phyloP scores from a whole-genome alignment of 2,113 vertebrate species.

The Peromyscus californicus region DNA sequence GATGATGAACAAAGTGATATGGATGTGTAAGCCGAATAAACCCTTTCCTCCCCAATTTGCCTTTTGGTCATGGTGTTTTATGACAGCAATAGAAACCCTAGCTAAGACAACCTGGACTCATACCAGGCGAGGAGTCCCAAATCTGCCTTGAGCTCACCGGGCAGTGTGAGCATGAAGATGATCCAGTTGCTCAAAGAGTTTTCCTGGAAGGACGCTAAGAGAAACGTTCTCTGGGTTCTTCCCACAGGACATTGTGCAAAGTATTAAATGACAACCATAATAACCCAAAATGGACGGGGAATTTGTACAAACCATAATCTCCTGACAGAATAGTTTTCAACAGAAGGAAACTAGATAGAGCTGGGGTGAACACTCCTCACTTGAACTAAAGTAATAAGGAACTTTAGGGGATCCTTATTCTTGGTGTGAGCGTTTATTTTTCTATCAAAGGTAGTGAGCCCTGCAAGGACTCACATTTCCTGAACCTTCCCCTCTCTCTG shows the following conservation, averaged over 20 bases:
- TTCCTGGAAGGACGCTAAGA: background rate
- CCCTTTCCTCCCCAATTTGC: background rate
- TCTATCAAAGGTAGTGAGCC: background rate
- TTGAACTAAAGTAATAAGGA: background rate
- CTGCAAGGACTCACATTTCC: background rate
- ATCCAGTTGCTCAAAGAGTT: background rate
- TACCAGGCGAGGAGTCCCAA: background rate
- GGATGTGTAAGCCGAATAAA: background rate
- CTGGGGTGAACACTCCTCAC: background rate
- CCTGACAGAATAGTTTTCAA: background rate
- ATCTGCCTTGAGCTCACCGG: background rate
- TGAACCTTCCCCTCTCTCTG: background rate
- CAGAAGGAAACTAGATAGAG: background rate
- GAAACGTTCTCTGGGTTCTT: background rate
- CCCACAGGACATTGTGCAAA: background rate
- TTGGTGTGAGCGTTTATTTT: background rate
- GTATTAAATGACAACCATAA: background rate
- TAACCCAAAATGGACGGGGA: background rate
- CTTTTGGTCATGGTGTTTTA: background rate
- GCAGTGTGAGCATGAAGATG: background rate
- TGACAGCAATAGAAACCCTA: background rate
- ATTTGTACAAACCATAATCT: conserved; percentile 3
- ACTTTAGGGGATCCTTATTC: background rate
- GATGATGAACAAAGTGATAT: background rate
- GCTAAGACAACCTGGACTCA: background rate